Evolutionary conservation across 2,888 invertebrate genomes (phyloP).

Genomic region (Bombylius discolor): DNA sequence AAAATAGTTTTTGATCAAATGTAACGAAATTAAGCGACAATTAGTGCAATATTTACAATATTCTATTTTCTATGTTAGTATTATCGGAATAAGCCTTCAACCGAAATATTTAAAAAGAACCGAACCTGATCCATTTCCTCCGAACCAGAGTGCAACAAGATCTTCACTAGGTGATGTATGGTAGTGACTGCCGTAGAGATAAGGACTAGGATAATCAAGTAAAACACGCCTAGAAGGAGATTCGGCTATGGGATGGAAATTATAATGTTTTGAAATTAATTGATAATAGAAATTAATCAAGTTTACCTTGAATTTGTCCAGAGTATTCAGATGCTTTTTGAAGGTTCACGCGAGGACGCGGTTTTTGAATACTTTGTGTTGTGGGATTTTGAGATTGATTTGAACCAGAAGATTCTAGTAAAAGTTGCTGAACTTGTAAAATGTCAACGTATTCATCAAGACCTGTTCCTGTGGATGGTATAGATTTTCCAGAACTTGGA

Average conservation of each 20-base stretch:
- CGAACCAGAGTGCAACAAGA: constrained; percentile 58
- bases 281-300: neutral
- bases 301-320: constrained; percentile 33
- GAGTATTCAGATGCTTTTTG: constrained; percentile 37
- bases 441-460: constrained; percentile 72
- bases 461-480: constrained; percentile 17
- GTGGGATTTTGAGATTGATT: constrained; percentile 20
- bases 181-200: constrained; percentile 37
- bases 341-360: constrained; percentile 33
- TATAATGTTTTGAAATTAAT: too few species aligned
- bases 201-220: constrained; percentile 35
- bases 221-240: constrained; percentile 37
- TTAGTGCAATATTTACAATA: neutral
- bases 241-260: constrained; percentile 26
- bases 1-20: too few species aligned
- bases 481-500: neutral
- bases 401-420: constrained; percentile 42
- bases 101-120: constrained; percentile 12
- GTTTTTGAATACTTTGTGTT: constrained; percentile 29
- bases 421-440: constrained; percentile 63
- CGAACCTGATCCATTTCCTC: constrained; percentile 50
- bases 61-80: too few species aligned
- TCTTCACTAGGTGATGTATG: constrained; percentile 55
- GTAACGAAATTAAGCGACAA: neutral
- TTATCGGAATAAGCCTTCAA: neutral